phyloP scores from a whole-genome alignment of 1,140 invertebrate species.

The Tachypleus tridentatus region DNA sequence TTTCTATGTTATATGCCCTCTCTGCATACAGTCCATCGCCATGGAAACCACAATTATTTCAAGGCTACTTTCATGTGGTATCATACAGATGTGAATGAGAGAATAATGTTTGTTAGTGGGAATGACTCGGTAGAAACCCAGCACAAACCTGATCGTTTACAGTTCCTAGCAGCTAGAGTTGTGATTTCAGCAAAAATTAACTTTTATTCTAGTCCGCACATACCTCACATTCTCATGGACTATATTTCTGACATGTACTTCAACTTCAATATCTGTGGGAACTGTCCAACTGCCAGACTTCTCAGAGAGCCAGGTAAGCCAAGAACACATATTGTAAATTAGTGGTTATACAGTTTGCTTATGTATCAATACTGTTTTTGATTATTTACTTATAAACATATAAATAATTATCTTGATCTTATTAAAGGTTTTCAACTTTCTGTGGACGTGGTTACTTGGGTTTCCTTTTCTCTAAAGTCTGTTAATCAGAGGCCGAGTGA shows the following conservation, averaged over 20 bases:
- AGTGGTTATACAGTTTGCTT: too few species aligned
- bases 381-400: too few species aligned
- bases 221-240: slow-evolving; percentile 30
- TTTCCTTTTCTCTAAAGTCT: too few species aligned
- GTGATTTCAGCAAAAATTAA: slow-evolving; percentile 35
- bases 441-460: too few species aligned
- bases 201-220: slow-evolving; percentile 31
- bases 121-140: slow-evolving; percentile 5
- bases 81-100: slow-evolving; percentile 38
- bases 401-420: too few species aligned
- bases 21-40: slow-evolving; percentile 39
- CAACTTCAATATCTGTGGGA: slow-evolving; percentile 35
- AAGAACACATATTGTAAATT: not conserved
- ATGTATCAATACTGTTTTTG: too few species aligned
- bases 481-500: too few species aligned
- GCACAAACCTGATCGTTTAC: slow-evolving; percentile 27
- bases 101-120: slow-evolving; percentile 31
- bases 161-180: slow-evolving; percentile 34
- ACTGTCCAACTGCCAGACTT: slow-evolving; percentile 33
- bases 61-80: slow-evolving; percentile 45
- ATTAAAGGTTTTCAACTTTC: too few species aligned
- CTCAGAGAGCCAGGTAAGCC: slow-evolving; percentile 22
- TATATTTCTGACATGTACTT: slow-evolving; percentile 36
- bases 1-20: slow-evolving; percentile 36
- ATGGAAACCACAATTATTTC: slow-evolving; percentile 44